These are phyloP conservation scores for Sinella curviseta DNA, from an alignment of 1,140 invertebrate species.

Conservation along the genomic window DNA sequence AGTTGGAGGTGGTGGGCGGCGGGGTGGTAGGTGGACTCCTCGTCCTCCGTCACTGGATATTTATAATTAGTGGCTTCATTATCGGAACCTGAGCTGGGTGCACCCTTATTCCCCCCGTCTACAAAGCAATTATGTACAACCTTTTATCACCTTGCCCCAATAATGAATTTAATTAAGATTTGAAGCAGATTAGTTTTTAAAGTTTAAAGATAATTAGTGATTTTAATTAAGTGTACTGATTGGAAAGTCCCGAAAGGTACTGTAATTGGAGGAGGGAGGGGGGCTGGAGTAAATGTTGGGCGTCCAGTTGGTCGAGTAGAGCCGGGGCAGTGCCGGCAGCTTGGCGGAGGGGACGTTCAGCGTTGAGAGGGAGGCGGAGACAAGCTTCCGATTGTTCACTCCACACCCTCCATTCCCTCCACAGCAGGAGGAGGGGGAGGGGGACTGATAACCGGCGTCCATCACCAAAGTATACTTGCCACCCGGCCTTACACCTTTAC, in stretches of 20 bases:
- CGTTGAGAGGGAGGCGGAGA: constrained; percentile 47
- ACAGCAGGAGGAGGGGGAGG: not conserved
- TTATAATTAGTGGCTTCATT: constrained; percentile 46
- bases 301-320: constrained; percentile 49
- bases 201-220: too few species aligned
- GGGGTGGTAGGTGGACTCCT: constrained; percentile 27
- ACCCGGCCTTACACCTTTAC: constrained; percentile 1
- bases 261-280: not conserved
- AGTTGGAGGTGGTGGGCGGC: too few species aligned
- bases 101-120: constrained; percentile 42
- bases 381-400: constrained; percentile 31
- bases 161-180: not conserved
- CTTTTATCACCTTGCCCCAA: too few species aligned
- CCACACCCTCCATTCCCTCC: too few species aligned
- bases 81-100: constrained; percentile 45
- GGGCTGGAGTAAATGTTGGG: constrained; percentile 47
- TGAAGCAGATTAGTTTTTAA: too few species aligned
- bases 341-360: constrained; percentile 42
- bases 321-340: constrained; percentile 45
- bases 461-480: constrained; percentile 3
- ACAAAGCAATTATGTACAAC: constrained; percentile 9
- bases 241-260: constrained; percentile 7
- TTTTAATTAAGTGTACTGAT: too few species aligned
- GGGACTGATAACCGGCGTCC: not conserved
- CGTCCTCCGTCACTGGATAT: constrained; percentile 24